Base-by-base conservation (phyloP, 2,888 invertebrate species). In the Meiosimyza platycephala region DNA sequence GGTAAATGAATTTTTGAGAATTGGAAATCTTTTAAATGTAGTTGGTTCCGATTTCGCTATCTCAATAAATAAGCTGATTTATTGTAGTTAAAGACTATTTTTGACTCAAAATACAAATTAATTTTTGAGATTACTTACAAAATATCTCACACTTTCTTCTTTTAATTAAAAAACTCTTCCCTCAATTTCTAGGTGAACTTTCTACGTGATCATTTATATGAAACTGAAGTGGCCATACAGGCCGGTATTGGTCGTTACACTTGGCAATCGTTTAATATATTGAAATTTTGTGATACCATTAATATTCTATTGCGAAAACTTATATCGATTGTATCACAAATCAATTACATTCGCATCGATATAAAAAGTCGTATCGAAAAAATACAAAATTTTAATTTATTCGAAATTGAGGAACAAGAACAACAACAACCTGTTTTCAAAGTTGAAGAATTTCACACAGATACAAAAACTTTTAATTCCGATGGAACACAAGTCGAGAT, bases 231-330 rank as follows among this genome's bases (percentile, higher is more conserved):
- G 52, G 89, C 91, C 67, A 92, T 95, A 65, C 90, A 94, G 80
- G 95, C 95, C 3, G 97, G 97, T 0, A 88, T 95, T 0, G 92
- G 92, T 3, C 90, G 96, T 47, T 91, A 95, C 72, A 94, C 93
- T 60, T 97, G 97, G 97, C 93, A 93, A 75, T 94, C 95, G 0
- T 89, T 96, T 15, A 93, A 94, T 40, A 94, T 97, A 59, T 88
- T 88, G 16, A 94, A 94, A 74, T 97, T 93, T 84, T 90, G 92
- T 3, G 83, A 87, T 0, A 88, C 88, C 64, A 92, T 93, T 78
- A 87, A 89, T 66, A 88, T 90, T 47, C 84, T 92, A 11, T 90
- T 92, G 76, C 90, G 90, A 33, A 86, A 86, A 70, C 84, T 94
- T 6, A 88, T 89, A 75, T 92, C 93, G 0, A 89, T 93, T 12